These are phyloP conservation scores for Brachyptera putata DNA, from an alignment of 2,888 invertebrate genomes.

Conservation along the genomic window DNA sequence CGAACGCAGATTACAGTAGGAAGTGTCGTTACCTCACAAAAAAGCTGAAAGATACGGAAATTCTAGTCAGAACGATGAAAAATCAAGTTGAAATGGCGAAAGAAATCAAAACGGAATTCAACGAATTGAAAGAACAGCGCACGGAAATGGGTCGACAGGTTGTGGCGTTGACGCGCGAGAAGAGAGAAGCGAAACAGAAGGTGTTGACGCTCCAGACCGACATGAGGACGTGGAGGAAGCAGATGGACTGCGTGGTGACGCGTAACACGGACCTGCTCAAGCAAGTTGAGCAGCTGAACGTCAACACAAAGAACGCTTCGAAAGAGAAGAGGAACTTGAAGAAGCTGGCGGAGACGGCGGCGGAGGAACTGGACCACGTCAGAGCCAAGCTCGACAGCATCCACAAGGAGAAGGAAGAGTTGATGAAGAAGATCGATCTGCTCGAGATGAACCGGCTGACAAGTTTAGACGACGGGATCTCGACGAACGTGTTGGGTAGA, in stretches of 20 bases:
- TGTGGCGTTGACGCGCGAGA: neutral
- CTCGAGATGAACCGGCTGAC: too few relatives aligned
- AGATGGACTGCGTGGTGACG: neutral
- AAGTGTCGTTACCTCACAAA: neutral
- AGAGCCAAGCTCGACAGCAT: neutral
- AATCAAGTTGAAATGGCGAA: neutral
- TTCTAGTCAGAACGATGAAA: neutral
- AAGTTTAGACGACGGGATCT: too few relatives aligned
- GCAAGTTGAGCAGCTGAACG: neutral
- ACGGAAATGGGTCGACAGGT: neutral
- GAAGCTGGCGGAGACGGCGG: neutral
- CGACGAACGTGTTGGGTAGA: too few relatives aligned
- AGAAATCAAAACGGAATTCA: neutral
- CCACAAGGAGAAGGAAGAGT: neutral
- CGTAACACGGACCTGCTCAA: neutral
- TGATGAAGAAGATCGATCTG: neutral
- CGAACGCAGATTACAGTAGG: neutral
- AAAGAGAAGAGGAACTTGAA: neutral
- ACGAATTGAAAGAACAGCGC: neutral
- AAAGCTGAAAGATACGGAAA: neutral
- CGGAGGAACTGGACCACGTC: neutral
- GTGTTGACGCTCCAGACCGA: neutral
- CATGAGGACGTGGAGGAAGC: neutral
- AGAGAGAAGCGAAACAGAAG: neutral
- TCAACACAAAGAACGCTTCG: neutral